phyloP scores from a whole-genome alignment of 1,140 invertebrate species.

The Papilio polyxenes region DNA sequence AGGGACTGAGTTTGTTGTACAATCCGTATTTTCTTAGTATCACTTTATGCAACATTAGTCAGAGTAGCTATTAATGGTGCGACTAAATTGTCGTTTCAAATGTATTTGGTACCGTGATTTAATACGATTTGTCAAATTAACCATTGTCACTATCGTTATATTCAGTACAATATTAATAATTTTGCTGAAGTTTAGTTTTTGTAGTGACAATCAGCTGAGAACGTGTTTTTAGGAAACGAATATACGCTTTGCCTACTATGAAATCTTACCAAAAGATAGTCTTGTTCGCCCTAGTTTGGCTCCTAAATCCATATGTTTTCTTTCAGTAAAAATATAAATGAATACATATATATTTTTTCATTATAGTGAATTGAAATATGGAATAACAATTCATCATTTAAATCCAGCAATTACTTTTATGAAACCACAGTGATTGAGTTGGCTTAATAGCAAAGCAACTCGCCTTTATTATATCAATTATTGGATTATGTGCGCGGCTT shows the following conservation, averaged over 20 bases:
- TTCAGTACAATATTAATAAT: too few relatives aligned
- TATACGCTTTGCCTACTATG: too few relatives aligned
- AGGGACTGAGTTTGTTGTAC: constrained; percentile 46
- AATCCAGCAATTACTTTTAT: constrained; percentile 70
- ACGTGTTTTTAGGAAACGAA: too few relatives aligned
- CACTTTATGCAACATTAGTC: constrained; percentile 62
- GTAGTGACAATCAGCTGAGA: too few relatives aligned
- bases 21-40: constrained; percentile 60
- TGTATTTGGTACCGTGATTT: constrained; percentile 19
- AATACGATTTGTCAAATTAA: neutral
- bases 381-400: constrained; percentile 62
- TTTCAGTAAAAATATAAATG: too few relatives aligned
- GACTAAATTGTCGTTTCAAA: constrained; percentile 46
- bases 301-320: neutral
- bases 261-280: too few relatives aligned
- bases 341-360: neutral
- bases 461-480: constrained; percentile 69
- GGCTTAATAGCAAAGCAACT: constrained; percentile 57
- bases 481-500: constrained; percentile 56
- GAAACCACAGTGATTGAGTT: constrained; percentile 57
- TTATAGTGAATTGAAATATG: constrained; percentile 31
- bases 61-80: constrained; percentile 52
- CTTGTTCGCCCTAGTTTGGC: too few relatives aligned
- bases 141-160: too few relatives aligned
- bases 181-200: too few relatives aligned